A percentile compares a stretch with the other conserved stretches of the same genome.
Evolutionary conservation across 2,888 invertebrate species (phyloP).

Genomic region (Tetragonisca angustula): DNA sequence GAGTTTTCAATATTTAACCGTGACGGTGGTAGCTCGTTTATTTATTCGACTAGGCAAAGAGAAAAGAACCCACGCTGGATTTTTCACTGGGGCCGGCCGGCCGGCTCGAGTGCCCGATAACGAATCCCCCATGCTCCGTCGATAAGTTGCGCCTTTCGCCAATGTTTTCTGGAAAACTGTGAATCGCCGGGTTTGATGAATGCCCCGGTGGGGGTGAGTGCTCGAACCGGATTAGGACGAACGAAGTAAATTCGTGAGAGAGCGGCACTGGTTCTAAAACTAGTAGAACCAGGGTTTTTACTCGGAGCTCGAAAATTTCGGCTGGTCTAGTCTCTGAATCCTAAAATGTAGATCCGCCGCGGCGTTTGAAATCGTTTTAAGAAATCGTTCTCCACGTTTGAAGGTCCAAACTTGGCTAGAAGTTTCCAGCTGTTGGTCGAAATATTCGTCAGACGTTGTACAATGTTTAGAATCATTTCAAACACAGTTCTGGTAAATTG

Average conservation of each 20-base stretch:
- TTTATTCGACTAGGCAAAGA: slow-evolving; percentile 17
- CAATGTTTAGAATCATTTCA: no score
- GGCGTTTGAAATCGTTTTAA: no score
- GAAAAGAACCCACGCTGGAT: background rate
- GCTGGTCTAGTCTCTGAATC: no score
- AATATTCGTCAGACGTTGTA: no score
- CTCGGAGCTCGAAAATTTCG: no score
- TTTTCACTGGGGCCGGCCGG: background rate
- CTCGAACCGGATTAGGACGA: background rate
- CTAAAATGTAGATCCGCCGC: no score
- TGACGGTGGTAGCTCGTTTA: slow-evolving; percentile 2
- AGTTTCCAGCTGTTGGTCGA: no score
- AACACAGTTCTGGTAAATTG: no score
- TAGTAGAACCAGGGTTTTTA: no score
- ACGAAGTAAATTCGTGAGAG: background rate
- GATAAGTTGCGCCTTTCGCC: background rate
- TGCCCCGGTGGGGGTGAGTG: background rate
- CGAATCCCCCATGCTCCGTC: background rate
- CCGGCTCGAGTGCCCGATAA: background rate
- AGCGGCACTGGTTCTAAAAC: no score
- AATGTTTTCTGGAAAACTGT: background rate
- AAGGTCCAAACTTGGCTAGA: no score
- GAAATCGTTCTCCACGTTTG: no score
- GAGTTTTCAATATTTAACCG: slow-evolving; percentile 40
- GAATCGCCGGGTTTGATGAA: background rate